These are phyloP conservation scores for Lasioglossum leucozonium DNA, from an alignment of 2,888 invertebrate species.

Conservation along the genomic window DNA sequence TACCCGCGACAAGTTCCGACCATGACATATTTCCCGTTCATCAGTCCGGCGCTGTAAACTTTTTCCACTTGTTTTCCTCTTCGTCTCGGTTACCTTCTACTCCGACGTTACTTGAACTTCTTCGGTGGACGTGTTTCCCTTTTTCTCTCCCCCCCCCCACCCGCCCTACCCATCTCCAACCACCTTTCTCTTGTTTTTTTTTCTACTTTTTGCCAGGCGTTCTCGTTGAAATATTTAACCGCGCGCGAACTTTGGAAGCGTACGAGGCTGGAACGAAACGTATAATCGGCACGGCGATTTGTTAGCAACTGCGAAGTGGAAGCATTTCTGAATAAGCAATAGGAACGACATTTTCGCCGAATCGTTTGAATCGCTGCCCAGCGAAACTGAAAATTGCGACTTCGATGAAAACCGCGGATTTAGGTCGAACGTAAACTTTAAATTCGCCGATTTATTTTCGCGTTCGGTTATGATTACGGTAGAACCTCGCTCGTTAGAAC, in stretches of 20 bases:
- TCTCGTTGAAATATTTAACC: constrained; percentile 70
- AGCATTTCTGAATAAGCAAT: constrained; percentile 54
- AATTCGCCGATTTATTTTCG: constrained; percentile 34
- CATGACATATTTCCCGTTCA: constrained; percentile 75
- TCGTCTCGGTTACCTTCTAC: constrained; percentile 36
- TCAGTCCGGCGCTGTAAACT: constrained; percentile 66
- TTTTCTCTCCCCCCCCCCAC: background rate
- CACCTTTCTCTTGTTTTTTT: background rate
- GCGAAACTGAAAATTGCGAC: constrained; percentile 33
- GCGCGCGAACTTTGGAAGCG: constrained; percentile 62
- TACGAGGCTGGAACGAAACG: constrained; percentile 40
- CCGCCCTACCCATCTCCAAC: background rate
- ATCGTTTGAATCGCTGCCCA: constrained; percentile 25
- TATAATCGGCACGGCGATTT: constrained; percentile 58
- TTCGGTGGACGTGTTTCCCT: constrained; percentile 34
- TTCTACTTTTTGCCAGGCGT: constrained; percentile 36
- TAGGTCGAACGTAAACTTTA: background rate
- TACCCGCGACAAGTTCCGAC: constrained; percentile 50
- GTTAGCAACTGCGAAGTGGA: constrained; percentile 43
- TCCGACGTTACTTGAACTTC: constrained; percentile 69
- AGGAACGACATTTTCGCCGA: constrained; percentile 4
- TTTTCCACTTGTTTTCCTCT: constrained; percentile 71
- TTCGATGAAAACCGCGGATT: constrained; percentile 23
- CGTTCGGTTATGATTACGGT: constrained; percentile 3
- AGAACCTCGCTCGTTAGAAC: background rate